These are phyloP conservation scores for Holacanthella duospinosa DNA, from an alignment of 2,888 invertebrate species.

Conservation along the genomic window DNA sequence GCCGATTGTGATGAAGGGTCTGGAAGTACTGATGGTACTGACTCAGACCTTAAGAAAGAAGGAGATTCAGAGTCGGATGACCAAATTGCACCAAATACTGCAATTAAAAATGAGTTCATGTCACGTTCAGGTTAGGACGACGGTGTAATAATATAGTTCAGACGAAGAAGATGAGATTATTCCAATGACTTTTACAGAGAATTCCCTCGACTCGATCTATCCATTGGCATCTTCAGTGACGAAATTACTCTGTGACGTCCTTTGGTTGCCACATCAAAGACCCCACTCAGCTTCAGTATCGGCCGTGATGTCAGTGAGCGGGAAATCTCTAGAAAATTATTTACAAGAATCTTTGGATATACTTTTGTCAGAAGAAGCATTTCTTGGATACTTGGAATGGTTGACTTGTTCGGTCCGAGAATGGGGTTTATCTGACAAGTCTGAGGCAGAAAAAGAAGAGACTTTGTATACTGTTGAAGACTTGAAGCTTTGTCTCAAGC, in stretches of 20 bases:
- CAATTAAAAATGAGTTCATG: not conserved
- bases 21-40: not conserved
- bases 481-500: conserved; percentile 30
- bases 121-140: not conserved
- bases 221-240: conserved; percentile 34
- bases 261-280: conserved; percentile 35
- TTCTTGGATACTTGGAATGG: conserved; percentile 31
- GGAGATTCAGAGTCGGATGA: not conserved
- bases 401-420: conserved; percentile 23
- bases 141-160: not conserved
- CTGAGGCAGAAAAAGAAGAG: conserved; percentile 10
- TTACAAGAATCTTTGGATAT: conserved; percentile 32
- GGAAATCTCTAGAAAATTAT: conserved; percentile 36
- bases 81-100: not conserved
- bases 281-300: conserved; percentile 34
- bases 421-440: conserved; percentile 20
- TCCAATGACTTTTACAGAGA: conserved; percentile 5
- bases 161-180: conserved; percentile 1
- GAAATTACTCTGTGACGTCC: conserved; percentile 34
- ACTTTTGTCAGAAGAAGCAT: conserved; percentile 31
- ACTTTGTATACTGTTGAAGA: conserved; percentile 23
- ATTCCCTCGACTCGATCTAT: conserved; percentile 17
- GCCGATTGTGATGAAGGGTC: not conserved
- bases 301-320: conserved; percentile 35
- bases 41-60: not conserved